phyloP scores from a whole-genome alignment of 2,888 invertebrate species.

The Lithodes maja region DNA sequence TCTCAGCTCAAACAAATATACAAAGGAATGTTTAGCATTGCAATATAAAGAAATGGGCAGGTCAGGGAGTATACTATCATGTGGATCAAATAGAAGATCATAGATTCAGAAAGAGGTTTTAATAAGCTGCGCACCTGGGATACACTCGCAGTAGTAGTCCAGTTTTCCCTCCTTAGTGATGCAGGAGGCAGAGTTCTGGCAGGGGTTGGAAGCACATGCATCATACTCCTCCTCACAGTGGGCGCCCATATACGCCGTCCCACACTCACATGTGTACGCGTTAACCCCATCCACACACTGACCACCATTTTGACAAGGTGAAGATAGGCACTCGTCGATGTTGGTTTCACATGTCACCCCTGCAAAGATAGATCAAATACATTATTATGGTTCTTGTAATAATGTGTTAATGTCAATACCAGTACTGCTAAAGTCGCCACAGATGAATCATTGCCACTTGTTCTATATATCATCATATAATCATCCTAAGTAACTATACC shows the following conservation, averaged over 20 bases:
- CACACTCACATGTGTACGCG: slow-evolving; percentile 71
- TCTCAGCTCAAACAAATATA: no score
- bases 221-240: slow-evolving; percentile 75
- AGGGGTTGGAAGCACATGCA: slow-evolving; percentile 71
- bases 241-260: slow-evolving; percentile 75
- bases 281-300: slow-evolving; percentile 74
- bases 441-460: no score
- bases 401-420: no score
- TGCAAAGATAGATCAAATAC: background rate
- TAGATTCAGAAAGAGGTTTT: no score
- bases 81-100: no score
- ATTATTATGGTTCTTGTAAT: no score
- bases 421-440: no score
- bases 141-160: slow-evolving; percentile 81
- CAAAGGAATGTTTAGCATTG: no score
- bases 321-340: slow-evolving; percentile 69
- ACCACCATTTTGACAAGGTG: slow-evolving; percentile 78
- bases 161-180: slow-evolving; percentile 77
- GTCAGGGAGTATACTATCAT: no score
- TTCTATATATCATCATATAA: no score
- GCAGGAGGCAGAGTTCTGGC: slow-evolving; percentile 78
- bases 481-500: no score
- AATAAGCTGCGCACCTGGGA: slow-evolving; percentile 75
- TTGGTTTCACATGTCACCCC: slow-evolving; percentile 77
- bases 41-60: no score